Conservation (phyloP, 23 tunicate genomes). For the Trididemnum clinides region DNA sequence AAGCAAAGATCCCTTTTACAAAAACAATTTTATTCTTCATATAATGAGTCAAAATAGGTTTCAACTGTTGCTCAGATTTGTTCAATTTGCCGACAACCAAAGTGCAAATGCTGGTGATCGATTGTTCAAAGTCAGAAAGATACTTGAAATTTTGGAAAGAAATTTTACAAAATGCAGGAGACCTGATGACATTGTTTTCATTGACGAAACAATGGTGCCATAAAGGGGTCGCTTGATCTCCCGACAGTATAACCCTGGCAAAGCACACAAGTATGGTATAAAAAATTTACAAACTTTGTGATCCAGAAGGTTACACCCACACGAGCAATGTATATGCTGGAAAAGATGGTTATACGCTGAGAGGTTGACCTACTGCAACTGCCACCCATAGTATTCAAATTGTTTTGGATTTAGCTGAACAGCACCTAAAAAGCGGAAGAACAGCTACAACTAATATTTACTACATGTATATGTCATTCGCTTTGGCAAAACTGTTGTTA, state of each 20-base stretch:
- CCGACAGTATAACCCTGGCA: constrained; percentile 3
- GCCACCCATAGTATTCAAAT: neutral
- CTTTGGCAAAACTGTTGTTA: neutral
- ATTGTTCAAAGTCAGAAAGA: neutral
- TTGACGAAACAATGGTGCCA: constrained; percentile 5
- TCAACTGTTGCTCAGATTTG: neutral
- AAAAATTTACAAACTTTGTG: constrained; percentile 2
- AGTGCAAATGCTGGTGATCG: neutral
- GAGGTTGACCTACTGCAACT: neutral
- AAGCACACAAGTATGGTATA: neutral
- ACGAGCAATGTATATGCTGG: constrained; percentile 3
- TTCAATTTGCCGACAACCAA: constrained; percentile 17
- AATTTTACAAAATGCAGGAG: constrained; percentile 5
- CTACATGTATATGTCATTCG: neutral
- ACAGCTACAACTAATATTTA: neutral
- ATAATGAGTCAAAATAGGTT: neutral
- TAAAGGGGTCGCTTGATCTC: neutral
- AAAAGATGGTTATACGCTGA: neutral
- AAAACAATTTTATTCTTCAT: neutral
- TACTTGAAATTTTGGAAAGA: neutral
- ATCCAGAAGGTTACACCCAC: constrained; percentile 20
- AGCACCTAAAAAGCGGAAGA: neutral
- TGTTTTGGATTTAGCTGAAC: neutral
- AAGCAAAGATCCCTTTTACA: neutral
- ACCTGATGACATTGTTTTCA: constrained; percentile 6